Evolutionary conservation across 2,797 vertebrate species (phyloP).

Genomic region (Podarcis lilfordi): DNA sequence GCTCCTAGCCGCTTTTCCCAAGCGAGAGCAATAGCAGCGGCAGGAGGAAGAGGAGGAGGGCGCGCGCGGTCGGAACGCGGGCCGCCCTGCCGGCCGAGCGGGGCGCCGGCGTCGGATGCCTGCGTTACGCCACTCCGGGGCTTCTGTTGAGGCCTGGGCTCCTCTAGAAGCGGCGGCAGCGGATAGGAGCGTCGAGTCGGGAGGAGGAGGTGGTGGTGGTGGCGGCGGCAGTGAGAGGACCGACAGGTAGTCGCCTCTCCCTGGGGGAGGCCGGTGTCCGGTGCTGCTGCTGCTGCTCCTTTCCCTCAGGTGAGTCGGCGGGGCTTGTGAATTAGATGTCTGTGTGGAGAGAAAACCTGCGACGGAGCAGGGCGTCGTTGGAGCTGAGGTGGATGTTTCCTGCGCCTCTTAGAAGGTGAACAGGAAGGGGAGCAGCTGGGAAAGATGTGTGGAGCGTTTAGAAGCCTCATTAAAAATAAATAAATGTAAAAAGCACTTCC

Average conservation of each 20-base stretch:
- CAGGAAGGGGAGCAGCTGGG: background rate
- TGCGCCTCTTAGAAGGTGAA: background rate
- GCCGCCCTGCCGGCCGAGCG: slow-evolving; percentile 37
- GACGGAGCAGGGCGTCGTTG: background rate
- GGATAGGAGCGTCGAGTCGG: background rate
- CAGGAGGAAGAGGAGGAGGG: slow-evolving; percentile 27
- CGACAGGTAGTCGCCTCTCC: slow-evolving; percentile 3
- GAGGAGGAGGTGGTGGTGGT: background rate
- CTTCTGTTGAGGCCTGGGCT: slow-evolving; percentile 68
- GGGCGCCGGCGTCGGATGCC: slow-evolving; percentile 59
- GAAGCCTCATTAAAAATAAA: background rate
- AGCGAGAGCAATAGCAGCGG: background rate
- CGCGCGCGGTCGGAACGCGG: slow-evolving; percentile 39
- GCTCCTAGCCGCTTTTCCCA: background rate
- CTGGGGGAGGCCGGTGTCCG: background rate
- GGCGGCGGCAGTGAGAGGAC: background rate
- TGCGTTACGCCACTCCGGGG: slow-evolving; percentile 62
- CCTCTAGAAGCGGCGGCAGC: background rate
- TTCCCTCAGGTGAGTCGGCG: slow-evolving; percentile 36
- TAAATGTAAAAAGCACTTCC: background rate
- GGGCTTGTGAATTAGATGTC: background rate
- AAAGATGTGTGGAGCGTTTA: background rate
- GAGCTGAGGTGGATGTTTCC: background rate
- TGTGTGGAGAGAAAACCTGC: background rate
- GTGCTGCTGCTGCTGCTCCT: background rate